Percentiles rank a stretch among this genome's conserved stretches.
Evolutionary conservation across 2,888 invertebrate genomes (phyloP).

Genomic region (Baccha elongata): DNA sequence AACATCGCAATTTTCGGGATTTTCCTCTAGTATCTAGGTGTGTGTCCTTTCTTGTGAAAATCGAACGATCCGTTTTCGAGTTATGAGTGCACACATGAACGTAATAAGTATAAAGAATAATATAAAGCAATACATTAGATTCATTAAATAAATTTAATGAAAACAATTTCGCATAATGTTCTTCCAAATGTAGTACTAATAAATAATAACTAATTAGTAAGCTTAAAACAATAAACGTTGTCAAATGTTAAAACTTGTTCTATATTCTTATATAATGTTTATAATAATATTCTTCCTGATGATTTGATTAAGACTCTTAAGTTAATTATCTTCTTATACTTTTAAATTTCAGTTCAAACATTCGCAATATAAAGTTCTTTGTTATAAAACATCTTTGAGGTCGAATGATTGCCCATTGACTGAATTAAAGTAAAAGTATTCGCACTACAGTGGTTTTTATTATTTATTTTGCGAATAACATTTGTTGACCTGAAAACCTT

Average conservation of each 20-base stretch:
- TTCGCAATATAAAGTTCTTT: slow-evolving; percentile 6
- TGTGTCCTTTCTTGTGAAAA: no score
- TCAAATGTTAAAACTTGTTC: not conserved
- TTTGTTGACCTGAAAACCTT: slow-evolving; percentile 55
- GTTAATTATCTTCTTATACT: not conserved
- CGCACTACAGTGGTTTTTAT: slow-evolving; percentile 2
- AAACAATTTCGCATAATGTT: slow-evolving; percentile 14
- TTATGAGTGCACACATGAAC: no score
- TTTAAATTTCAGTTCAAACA: not conserved
- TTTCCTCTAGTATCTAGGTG: no score
- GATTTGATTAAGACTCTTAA: not conserved
- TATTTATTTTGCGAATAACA: slow-evolving; percentile 1
- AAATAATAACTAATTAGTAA: not conserved
- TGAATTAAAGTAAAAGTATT: slow-evolving; percentile 4
- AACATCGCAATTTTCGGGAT: no score
- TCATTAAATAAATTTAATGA: no score
- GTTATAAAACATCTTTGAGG: not conserved
- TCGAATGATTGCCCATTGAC: slow-evolving; percentile 8
- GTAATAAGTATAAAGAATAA: no score
- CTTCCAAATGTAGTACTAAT: slow-evolving; percentile 8
- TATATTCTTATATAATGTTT: not conserved
- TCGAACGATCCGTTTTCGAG: no score
- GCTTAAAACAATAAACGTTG: not conserved
- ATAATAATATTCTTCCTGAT: not conserved
- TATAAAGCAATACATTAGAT: no score